phyloP scores from a whole-genome alignment of 2,797 vertebrate genomes.

The Melanotaenia trifasciata region DNA sequence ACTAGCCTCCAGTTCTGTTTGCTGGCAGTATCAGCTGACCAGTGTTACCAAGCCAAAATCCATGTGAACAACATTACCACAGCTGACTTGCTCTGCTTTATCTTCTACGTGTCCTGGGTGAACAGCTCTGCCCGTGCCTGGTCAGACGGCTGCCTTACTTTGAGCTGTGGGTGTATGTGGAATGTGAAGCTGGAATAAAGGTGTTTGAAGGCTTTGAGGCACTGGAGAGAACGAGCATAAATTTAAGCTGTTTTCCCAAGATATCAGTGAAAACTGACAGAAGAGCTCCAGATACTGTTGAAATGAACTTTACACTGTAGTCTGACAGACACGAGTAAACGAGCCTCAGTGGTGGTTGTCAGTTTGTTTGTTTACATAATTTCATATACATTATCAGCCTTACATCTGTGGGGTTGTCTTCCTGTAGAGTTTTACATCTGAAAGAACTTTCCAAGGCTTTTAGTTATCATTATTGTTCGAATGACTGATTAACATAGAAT shows the following conservation, averaged over 20 bases:
- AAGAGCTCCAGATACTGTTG: constrained; percentile 32
- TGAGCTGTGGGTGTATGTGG: constrained; percentile 55
- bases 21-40: constrained; percentile 53
- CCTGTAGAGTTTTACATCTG: constrained; percentile 7
- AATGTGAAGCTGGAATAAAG: constrained; percentile 53
- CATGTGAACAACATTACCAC: constrained; percentile 21
- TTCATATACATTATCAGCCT: constrained; percentile 3
- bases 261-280: constrained; percentile 33
- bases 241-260: constrained; percentile 55
- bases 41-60: constrained; percentile 36
- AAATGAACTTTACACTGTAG: constrained; percentile 30
- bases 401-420: constrained; percentile 17
- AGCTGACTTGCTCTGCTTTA: constrained; percentile 46
- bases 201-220: constrained; percentile 37
- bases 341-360: constrained; percentile 19
- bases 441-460: constrained; percentile 16
- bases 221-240: constrained; percentile 48
- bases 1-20: constrained; percentile 46
- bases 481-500: constrained; percentile 16
- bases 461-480: constrained; percentile 22
- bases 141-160: constrained; percentile 39
- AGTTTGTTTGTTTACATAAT: constrained; percentile 36
- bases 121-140: constrained; percentile 31
- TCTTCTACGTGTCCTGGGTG: constrained; percentile 52
- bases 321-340: constrained; percentile 45